Conservation (phyloP, 2,888 invertebrate species). For the Galeopsomyia nigrocyanea region DNA sequence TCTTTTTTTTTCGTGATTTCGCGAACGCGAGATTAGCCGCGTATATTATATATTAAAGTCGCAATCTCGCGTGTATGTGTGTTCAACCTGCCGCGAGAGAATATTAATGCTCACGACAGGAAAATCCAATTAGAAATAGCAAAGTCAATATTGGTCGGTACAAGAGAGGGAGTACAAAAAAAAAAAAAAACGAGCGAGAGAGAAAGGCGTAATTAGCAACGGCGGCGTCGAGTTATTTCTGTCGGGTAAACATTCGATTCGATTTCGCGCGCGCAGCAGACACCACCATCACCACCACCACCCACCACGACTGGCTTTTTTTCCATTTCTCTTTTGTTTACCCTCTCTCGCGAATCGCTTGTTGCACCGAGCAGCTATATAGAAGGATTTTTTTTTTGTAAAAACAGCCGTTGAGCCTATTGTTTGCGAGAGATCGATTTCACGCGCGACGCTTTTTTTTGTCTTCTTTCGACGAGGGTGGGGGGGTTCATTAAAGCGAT, state of each 20-base stretch:
- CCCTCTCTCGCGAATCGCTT: not conserved
- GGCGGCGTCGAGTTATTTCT: conserved; percentile 29
- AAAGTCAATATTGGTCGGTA: not conserved
- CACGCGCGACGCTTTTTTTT: too few species aligned
- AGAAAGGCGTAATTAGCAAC: not conserved
- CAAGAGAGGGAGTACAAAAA: too few species aligned
- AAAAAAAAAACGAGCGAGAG: not conserved
- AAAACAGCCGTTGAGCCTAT: too few species aligned
- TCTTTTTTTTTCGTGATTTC: too few species aligned
- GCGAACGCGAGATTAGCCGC: too few species aligned
- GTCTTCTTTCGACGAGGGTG: too few species aligned
- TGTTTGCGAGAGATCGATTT: too few species aligned
- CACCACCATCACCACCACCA: conserved; percentile 17
- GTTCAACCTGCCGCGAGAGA: not conserved
- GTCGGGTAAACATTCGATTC: conserved; percentile 18
- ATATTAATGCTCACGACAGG: too few species aligned
- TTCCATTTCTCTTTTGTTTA: conserved; percentile 1
- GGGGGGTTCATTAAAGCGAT: not conserved
- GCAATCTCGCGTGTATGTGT: too few species aligned
- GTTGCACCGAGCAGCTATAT: too few species aligned
- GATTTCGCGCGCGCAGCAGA: conserved; percentile 26
- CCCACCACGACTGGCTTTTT: conserved; percentile 8
- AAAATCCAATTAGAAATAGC: too few species aligned
- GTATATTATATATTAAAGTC: not conserved
- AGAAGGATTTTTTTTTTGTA: too few species aligned